These are phyloP conservation scores for Elephas maximus DNA, from an alignment of 2,113 vertebrate species.

Conservation along the genomic window DNA sequence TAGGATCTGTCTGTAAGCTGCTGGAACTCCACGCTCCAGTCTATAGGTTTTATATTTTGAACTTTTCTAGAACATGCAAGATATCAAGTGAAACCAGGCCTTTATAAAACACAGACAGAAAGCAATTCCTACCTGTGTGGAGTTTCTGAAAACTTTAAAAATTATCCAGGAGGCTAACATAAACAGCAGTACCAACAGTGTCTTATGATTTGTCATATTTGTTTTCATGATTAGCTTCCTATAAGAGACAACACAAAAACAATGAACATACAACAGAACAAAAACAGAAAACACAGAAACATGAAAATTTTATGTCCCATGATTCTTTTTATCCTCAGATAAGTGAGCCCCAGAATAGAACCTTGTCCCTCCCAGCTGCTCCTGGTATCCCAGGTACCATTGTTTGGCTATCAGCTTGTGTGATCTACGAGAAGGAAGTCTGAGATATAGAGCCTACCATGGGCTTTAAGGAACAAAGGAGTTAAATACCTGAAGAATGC, in stretches of 20 bases:
- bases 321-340: background rate
- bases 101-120: background rate
- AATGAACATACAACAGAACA: background rate
- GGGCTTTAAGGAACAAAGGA: background rate
- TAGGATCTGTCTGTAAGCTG: background rate
- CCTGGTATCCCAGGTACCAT: background rate
- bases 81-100: background rate
- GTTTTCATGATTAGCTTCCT: conserved; percentile 34
- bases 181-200: background rate
- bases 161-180: conserved; percentile 26
- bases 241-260: background rate
- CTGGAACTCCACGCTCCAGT: background rate
- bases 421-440: background rate
- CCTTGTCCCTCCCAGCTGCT: background rate
- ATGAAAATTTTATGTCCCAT: background rate
- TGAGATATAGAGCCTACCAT: background rate
- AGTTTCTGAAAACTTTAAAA: conserved; percentile 25
- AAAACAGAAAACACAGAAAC: background rate
- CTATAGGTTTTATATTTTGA: background rate
- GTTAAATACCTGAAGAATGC: background rate
- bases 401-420: background rate
- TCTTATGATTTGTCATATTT: background rate
- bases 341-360: background rate
- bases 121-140: conserved; percentile 45
- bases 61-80: background rate